Evolutionary conservation across 2,113 vertebrate species (phyloP).

Genomic region (Bothrops jararaca): DNA sequence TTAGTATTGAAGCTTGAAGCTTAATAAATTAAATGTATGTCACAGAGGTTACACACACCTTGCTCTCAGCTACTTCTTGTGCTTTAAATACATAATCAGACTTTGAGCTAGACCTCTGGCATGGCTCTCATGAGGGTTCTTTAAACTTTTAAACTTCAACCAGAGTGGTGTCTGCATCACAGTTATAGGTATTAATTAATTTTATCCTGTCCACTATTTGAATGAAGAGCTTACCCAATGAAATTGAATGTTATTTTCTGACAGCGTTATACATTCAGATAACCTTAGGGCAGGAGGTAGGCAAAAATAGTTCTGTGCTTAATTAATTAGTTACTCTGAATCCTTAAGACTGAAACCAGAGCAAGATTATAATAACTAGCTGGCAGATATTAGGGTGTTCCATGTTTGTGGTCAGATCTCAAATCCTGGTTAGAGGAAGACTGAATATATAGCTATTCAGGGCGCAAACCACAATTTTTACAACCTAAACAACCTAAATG

Average conservation of each 20-base stretch:
- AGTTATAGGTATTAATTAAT: neutral
- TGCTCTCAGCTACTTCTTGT: neutral
- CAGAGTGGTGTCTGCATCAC: neutral
- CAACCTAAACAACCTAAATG: neutral
- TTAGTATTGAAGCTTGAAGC: neutral
- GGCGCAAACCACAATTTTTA: neutral
- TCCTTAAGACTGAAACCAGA: neutral
- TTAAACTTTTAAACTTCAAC: neutral
- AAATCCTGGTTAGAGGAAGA: neutral
- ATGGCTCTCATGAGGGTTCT: neutral
- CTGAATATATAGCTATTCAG: neutral
- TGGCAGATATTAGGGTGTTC: neutral
- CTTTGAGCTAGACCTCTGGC: neutral
- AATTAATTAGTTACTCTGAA: neutral
- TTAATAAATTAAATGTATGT: neutral
- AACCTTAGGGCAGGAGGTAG: rapidly evolving
- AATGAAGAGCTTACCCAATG: neutral
- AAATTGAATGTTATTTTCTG: neutral
- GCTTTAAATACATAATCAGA: neutral
- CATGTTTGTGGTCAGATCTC: neutral
- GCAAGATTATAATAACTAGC: neutral
- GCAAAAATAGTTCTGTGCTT: neutral
- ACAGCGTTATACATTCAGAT: neutral
- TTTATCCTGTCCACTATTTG: neutral
- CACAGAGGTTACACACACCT: neutral